Conservation (phyloP, 2,888 invertebrate species). For the Microplitis manilae region DNA sequence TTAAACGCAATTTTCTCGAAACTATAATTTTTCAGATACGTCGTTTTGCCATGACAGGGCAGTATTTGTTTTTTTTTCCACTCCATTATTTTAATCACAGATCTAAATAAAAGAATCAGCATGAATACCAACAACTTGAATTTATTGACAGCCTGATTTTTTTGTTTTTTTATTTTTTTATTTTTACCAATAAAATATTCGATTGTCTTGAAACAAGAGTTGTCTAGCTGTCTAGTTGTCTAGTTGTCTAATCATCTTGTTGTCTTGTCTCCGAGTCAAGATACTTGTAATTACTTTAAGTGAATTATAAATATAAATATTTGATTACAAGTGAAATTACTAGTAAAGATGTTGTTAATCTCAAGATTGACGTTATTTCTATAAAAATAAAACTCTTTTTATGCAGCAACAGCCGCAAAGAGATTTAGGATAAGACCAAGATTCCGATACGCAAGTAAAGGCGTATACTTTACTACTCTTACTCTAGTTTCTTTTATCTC, state of each 20-base stretch:
- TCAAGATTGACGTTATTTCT: slow-evolving; percentile 13
- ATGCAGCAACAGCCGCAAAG: slow-evolving; percentile 19
- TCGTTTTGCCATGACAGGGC: too few relatives aligned
- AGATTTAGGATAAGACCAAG: slow-evolving; percentile 36
- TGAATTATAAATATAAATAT: neutral
- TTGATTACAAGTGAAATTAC: too few relatives aligned
- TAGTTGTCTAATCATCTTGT: too few relatives aligned
- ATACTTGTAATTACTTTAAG: too few relatives aligned
- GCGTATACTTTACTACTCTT: neutral
- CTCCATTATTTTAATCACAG: neutral
- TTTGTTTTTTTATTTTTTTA: too few relatives aligned
- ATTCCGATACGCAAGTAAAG: neutral
- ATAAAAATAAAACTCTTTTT: slow-evolving; percentile 15
- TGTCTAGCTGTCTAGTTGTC: neutral
- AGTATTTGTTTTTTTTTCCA: too few relatives aligned
- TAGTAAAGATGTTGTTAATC: neutral
- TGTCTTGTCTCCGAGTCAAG: neutral
- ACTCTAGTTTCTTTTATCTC: neutral
- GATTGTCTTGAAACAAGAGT: too few relatives aligned
- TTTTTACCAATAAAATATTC: too few relatives aligned
- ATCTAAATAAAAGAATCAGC: slow-evolving; percentile 35
- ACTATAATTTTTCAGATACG: too few relatives aligned
- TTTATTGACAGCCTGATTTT: neutral
- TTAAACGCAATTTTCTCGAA: too few relatives aligned
- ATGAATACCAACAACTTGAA: slow-evolving; percentile 33